These are phyloP conservation scores for Perizoma flavofasciatum DNA, from an alignment of 2,888 invertebrate species.

Conservation along the genomic window DNA sequence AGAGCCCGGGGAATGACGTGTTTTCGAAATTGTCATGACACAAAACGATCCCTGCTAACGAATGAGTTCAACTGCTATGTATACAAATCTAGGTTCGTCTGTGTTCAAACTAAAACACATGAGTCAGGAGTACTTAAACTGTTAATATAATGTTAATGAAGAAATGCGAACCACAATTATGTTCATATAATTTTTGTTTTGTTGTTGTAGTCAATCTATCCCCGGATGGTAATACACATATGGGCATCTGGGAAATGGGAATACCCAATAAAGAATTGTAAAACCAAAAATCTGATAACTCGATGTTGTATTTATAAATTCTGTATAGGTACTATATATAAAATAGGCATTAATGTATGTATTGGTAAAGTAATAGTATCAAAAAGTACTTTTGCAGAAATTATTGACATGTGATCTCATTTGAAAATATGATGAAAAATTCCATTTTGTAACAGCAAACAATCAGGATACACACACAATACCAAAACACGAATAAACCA, in stretches of 20 bases:
- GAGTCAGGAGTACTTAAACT: not conserved
- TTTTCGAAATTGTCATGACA: not conserved
- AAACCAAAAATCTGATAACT: conserved; percentile 14
- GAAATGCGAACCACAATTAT: not conserved
- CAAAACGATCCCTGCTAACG: not conserved
- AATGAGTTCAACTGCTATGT: not conserved
- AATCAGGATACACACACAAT: conserved; percentile 18
- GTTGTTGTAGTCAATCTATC: too few relatives aligned
- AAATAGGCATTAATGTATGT: conserved; percentile 15
- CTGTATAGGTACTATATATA: conserved; percentile 14
- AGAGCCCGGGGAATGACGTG: too few relatives aligned
- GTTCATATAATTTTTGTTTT: too few relatives aligned
- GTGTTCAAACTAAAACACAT: too few relatives aligned
- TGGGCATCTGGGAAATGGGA: too few relatives aligned
- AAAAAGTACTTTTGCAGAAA: conserved; percentile 14
- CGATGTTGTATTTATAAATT: conserved; percentile 25
- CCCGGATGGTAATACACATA: too few relatives aligned
- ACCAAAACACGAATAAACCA: not conserved
- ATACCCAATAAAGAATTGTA: not conserved
- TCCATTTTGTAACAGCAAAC: conserved; percentile 10
- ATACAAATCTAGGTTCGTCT: too few relatives aligned
- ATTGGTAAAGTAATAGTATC: conserved; percentile 16
- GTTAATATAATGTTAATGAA: not conserved
- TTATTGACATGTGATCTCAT: conserved; percentile 30
- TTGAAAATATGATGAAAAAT: conserved; percentile 20